Conservation (phyloP, 2,113 vertebrate genomes). For the Toxotes jaculatrix region DNA sequence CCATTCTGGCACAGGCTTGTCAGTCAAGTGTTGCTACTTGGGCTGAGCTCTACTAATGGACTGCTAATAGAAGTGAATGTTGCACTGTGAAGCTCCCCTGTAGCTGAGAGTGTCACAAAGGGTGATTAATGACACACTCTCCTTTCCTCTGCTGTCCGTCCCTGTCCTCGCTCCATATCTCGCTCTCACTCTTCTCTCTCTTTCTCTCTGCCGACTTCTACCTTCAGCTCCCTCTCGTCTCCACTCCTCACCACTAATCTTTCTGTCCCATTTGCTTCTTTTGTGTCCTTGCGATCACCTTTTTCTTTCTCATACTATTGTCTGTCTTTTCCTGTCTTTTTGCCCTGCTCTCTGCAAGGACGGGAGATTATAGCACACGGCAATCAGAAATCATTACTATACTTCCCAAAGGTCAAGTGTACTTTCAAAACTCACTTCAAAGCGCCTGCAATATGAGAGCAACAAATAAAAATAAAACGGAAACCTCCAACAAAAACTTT, state of each 20-base stretch:
- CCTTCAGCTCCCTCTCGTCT: constrained; percentile 33
- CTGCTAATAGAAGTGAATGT: constrained; percentile 84
- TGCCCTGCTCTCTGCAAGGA: constrained; percentile 35
- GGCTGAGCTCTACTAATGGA: constrained; percentile 86
- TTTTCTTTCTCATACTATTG: constrained; percentile 10
- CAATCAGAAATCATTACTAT: constrained; percentile 49
- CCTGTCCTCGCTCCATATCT: constrained; percentile 65
- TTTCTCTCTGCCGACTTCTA: neutral
- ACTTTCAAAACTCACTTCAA: constrained; percentile 16
- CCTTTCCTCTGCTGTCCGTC: constrained; percentile 65
- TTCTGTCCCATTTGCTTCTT: constrained; percentile 44
- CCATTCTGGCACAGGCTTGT: constrained; percentile 68
- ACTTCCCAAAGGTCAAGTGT: constrained; percentile 45
- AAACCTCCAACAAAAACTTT: constrained; percentile 26
- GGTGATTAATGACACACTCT: constrained; percentile 84
- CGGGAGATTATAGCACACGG: constrained; percentile 25
- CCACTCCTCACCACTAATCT: constrained; percentile 49
- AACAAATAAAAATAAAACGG: constrained; percentile 38
- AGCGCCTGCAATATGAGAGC: neutral
- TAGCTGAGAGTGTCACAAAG: constrained; percentile 78
- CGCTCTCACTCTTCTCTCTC: constrained; percentile 35
- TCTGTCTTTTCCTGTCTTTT: constrained; percentile 6
- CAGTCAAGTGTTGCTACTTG: constrained; percentile 81
- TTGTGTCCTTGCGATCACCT: constrained; percentile 60
- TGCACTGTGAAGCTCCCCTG: constrained; percentile 78